A percentile compares a stretch with the other conserved stretches of the same genome.
Evolutionary conservation across 2,113 vertebrate species (phyloP).

Genomic region (Calonectris borealis): DNA sequence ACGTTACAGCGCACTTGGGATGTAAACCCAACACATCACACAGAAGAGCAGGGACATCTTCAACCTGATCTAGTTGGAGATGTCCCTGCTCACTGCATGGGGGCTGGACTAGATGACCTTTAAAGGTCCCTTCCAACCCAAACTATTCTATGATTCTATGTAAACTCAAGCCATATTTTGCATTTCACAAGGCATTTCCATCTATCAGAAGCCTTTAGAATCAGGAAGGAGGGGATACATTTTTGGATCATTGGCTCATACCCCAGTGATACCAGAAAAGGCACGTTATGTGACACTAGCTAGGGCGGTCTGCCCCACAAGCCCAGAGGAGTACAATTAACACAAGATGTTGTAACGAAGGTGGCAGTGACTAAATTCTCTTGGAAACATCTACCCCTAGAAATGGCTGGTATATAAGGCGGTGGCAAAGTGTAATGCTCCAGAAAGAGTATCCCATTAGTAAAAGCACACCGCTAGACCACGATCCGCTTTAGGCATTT

Average conservation of each 20-base stretch:
- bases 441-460: not conserved
- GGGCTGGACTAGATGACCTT: no score
- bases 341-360: accelerated
- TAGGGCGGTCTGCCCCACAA: not conserved
- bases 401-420: not conserved
- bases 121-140: no score
- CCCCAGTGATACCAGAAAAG: not conserved
- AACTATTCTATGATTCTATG: no score
- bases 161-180: not conserved
- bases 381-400: not conserved
- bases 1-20: accelerated
- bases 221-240: not conserved
- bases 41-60: not conserved
- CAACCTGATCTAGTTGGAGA: no score
- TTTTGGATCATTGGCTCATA: not conserved
- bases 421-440: accelerated
- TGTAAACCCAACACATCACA: not conserved
- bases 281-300: accelerated
- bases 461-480: not conserved
- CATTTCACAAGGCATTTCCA: not conserved
- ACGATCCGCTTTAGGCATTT: accelerated
- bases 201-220: not conserved
- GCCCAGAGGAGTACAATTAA: not conserved
- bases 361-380: not conserved
- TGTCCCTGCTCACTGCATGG: no score